Base-by-base conservation (phyloP, 1,140 invertebrate species). In the Sipha flava region DNA sequence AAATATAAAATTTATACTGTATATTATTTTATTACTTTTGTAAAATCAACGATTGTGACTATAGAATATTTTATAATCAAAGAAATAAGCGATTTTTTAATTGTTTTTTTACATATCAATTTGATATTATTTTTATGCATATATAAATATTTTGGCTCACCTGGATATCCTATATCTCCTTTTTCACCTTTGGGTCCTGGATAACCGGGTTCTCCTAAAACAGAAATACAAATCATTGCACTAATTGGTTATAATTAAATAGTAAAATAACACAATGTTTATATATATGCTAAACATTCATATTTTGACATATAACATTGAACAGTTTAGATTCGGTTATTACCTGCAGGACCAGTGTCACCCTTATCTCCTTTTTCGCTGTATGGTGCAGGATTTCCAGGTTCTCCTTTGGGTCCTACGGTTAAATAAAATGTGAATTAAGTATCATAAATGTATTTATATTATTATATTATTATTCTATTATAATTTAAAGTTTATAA, bases 321-420 rank as follows among this genome's bases (percentile, higher is more conserved):
- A n/a, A n/a, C n/a, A n/a, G n/a, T n/a, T n/a, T n/a, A n/a, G n/a
- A n/a, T n/a, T n/a, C n/a, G 4, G 66, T 79, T 40, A 49, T 79
- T 52, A 83, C 82, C 82, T 79, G 70, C 52, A 18, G 49, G 64
- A 6, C 83, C 83, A 37, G 45, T 73, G 12, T 84, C 82, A 66
- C 82, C 83, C 66, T 83, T 84, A 31, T 83, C 79, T 37, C 83
- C 83, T 12, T 77, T 77, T 72, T 86, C 84, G 47, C 92, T 92
- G 2, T 88, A 86, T 26, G 87, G 85, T 18, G 91, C 91, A 84
- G 88, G 88, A 12, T 86, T 80, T 37, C 91, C 91, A 10, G 88
- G 83, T 84, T 91, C 90, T 16, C 91, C 87, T 86, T 91, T 91
- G 16, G 87, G 88, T 12, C 91, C 91, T 23, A 85, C 84, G 59